Percentiles rank a stretch among this genome's conserved stretches.
phyloP scores from a whole-genome alignment of 2,113 vertebrate genomes.

The Oplegnathus fasciatus region DNA sequence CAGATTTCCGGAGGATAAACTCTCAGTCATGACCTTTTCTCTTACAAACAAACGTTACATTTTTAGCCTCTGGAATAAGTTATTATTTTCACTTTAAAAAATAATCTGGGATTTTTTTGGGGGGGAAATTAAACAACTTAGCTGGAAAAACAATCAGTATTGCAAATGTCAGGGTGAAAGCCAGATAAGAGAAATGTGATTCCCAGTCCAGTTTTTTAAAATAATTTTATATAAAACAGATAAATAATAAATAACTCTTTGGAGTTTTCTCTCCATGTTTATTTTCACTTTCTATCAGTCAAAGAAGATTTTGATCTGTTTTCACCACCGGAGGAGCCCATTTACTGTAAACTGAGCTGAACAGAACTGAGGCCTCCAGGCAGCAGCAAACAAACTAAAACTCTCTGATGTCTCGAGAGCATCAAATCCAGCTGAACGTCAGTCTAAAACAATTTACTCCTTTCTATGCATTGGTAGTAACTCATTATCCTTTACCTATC shows the following conservation, averaged over 20 bases:
- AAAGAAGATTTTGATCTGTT: neutral
- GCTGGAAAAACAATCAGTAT: neutral
- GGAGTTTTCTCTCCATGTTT: neutral
- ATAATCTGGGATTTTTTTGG: neutral
- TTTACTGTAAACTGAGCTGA: neutral
- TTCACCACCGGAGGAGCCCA: neutral
- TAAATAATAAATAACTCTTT: too few species aligned
- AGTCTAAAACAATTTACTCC: too few species aligned
- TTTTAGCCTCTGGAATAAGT: neutral
- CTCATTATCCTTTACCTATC: too few species aligned
- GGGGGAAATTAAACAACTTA: neutral
- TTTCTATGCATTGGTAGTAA: too few species aligned
- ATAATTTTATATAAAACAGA: too few species aligned
- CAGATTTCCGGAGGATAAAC: neutral
- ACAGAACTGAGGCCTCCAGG: neutral
- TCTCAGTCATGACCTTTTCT: neutral
- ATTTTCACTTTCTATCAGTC: neutral
- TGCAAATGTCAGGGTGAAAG: neutral
- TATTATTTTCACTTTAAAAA: too few species aligned
- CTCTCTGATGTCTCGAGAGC: neutral
- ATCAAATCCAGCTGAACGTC: neutral
- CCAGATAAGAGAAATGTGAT: neutral
- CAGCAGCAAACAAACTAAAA: neutral
- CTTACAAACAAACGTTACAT: neutral
- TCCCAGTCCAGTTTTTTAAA: neutral